Evolutionary conservation across 2,113 vertebrate genomes (phyloP), one percentile per base, ranked within the genome.

Genomic region (Protobothrops mucrosquamatus): DNA sequence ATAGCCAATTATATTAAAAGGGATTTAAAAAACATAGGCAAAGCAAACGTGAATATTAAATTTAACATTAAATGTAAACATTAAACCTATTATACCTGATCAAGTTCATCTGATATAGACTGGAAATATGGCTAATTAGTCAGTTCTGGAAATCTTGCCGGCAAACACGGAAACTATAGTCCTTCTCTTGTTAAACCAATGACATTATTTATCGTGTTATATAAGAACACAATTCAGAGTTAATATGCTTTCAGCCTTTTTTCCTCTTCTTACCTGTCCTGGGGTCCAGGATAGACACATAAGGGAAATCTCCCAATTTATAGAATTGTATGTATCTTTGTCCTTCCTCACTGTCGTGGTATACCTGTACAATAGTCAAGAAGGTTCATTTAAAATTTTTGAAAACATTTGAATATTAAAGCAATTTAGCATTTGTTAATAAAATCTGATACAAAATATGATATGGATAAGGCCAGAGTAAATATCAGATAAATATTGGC

Each of bases 281-380:
- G 91, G 99, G 99, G 94, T 99, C 99, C 95, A 99, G 96, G 94
- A 99, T 99, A 94, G 99, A 99, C 94, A 99, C 99, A 64, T 99
- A 99, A 86, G 99, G 99, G 94, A 99, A 99, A 95, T 99, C 99
- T 97, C 99, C 98, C 95, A 99, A 96, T 95, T 99, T 99, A 96
- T 99, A 99, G 90, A 99, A 99, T 96, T 99, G 99, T 95, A 99
- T 99, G 92, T 99, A 99, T 96, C 99, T 97, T 97, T 99, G 99
- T 91, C 99, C 99, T 95, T 99, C 99, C 96, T 99, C 99, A 85
- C 99, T 99, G 96, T 99, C 99, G 3, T 99, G 99, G 96, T 99
- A 99, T 57, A 99, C 99, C 99, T 99, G 94, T 51, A 96, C 96
- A 96, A 94, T 3, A 95, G 74, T 88, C 96, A 1, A 64, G 23